These are phyloP conservation scores for Rafetus swinhoei DNA, from an alignment of 2,113 vertebrate species.

Conservation along the genomic window DNA sequence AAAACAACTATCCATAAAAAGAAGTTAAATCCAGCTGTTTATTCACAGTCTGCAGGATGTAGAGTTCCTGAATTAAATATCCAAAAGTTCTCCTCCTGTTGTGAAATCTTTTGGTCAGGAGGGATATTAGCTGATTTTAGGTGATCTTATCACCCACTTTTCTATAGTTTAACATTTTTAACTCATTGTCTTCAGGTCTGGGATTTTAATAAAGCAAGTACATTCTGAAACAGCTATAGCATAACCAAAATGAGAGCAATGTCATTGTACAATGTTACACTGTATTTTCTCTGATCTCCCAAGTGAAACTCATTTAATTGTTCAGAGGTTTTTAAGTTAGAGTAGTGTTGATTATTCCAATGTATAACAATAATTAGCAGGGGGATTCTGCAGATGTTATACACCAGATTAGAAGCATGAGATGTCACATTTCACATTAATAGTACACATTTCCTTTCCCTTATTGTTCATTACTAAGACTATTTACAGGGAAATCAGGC, in stretches of 20 bases:
- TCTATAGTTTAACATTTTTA: neutral
- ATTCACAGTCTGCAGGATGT: neutral
- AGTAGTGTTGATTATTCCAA: neutral
- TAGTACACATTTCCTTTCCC: neutral
- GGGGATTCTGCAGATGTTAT: neutral
- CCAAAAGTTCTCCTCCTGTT: neutral
- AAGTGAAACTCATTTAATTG: neutral
- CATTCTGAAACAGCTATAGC: neutral
- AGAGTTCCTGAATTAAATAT: slow-evolving; percentile 3
- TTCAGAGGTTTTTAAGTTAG: neutral
- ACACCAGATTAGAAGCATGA: neutral
- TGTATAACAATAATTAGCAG: neutral
- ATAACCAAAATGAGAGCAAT: neutral
- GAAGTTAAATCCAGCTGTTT: neutral
- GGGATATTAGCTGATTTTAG: neutral
- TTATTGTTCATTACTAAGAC: neutral
- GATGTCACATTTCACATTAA: rapidly evolving
- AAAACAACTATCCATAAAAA: neutral
- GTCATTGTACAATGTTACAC: neutral
- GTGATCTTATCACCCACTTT: neutral
- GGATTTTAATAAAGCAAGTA: neutral
- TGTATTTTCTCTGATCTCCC: neutral
- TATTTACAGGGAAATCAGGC: neutral
- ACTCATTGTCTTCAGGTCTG: neutral
- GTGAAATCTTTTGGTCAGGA: neutral